These are phyloP conservation scores for Drosophila tropicalis DNA, from an alignment of 1,140 invertebrate genomes.

Conservation along the genomic window DNA sequence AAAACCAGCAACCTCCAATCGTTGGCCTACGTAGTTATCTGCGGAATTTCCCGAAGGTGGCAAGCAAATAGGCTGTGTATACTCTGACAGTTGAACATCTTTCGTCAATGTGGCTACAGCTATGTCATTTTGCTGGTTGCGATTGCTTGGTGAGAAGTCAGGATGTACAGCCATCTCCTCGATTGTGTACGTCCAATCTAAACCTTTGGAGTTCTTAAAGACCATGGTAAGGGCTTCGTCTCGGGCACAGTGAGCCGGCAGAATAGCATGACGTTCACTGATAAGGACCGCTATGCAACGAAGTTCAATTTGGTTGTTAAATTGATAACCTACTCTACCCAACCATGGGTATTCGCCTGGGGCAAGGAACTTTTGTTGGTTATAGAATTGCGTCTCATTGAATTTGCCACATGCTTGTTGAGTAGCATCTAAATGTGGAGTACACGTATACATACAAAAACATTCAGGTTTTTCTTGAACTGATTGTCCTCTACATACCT, in stretches of 20 bases:
- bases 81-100: neutral
- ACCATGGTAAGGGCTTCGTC: neutral
- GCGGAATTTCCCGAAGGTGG: neutral
- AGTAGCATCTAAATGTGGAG: neutral
- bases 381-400: conserved; percentile 12
- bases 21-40: neutral
- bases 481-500: neutral
- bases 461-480: neutral
- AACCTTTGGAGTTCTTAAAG: neutral
- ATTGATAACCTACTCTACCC: neutral
- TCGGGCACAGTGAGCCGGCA: conserved; percentile 13
- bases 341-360: conserved; percentile 17
- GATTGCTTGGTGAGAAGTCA: neutral
- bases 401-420: conserved; percentile 17
- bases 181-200: neutral
- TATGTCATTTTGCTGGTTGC: conserved; percentile 9
- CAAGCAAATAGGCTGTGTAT: conserved; percentile 16
- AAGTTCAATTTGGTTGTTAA: neutral
- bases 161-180: conserved; percentile 18
- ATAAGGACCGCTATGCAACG: neutral
- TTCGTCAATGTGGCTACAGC: neutral
- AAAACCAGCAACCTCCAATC: conserved; percentile 10
- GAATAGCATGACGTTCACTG: neutral
- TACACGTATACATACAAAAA: neutral
- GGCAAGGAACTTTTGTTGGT: conserved; percentile 2